Percentiles rank a stretch among this genome's conserved stretches.
phyloP scores from a whole-genome alignment of 2,888 invertebrate genomes.

The Rotaria macrura region DNA sequence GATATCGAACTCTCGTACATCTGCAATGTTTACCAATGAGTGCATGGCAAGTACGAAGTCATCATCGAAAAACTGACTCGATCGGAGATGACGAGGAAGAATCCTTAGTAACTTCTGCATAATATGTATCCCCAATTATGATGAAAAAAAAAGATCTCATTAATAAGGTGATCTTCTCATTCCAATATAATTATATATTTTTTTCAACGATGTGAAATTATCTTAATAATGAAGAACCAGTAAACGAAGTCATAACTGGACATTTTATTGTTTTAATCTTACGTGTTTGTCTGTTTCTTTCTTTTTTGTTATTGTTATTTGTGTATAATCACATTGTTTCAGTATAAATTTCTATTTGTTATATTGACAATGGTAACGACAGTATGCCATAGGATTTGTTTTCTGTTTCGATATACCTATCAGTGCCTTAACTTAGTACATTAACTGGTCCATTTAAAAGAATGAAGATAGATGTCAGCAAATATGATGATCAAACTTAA shows the following conservation, averaged over 20 bases:
- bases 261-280: background rate
- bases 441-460: no score
- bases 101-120: background rate
- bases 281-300: background rate
- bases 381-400: no score
- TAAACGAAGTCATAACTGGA: background rate
- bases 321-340: background rate
- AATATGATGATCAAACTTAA: background rate
- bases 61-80: background rate
- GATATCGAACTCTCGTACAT: background rate
- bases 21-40: background rate
- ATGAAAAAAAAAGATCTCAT: background rate
- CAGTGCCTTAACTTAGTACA: no score
- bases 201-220: background rate
- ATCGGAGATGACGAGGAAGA: background rate
- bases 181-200: background rate
- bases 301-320: background rate
- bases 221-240: background rate
- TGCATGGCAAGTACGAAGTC: slow-evolving; percentile 20
- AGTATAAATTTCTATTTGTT: background rate
- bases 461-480: background rate
- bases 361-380: background rate
- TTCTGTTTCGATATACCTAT: no score
- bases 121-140: background rate
- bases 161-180: background rate